A percentile compares a stretch with the other conserved stretches of the same genome.
phyloP scores from a whole-genome alignment of 2,797 vertebrate species.

The Xiphophorus birchmanni region DNA sequence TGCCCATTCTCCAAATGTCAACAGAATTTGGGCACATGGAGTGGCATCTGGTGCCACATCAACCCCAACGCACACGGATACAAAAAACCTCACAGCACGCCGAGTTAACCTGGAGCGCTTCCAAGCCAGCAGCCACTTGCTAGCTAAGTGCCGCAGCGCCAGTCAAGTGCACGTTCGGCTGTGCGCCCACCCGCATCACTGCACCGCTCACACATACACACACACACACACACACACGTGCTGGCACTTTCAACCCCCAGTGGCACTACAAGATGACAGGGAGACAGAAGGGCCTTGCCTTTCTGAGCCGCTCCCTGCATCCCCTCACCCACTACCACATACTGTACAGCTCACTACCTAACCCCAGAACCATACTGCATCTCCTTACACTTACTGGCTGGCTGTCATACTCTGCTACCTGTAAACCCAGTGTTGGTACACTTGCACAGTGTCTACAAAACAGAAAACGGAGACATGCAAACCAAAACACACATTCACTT shows the following conservation, averaged over 20 bases:
- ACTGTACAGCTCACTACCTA: conserved; percentile 61
- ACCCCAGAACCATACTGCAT: conserved; percentile 54
- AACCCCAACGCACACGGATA: conserved; percentile 84
- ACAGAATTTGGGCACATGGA: conserved; percentile 96
- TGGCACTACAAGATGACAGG: conserved; percentile 74
- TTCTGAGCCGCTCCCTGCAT: conserved; percentile 69
- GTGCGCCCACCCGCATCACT: conserved; percentile 74
- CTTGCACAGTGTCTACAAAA: conserved; percentile 21
- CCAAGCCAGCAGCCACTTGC: conserved; percentile 75
- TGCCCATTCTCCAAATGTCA: conserved; percentile 92
- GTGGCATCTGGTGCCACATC: conserved; percentile 95
- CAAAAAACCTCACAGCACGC: conserved; percentile 87
- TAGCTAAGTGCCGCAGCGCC: conserved; percentile 79
- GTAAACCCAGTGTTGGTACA: conserved; percentile 21
- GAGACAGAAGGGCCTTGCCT: conserved; percentile 79
- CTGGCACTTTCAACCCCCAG: conserved; percentile 75
- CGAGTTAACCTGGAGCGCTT: conserved; percentile 85
- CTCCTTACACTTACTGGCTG: conserved; percentile 42
- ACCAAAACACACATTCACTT: conserved; percentile 4
- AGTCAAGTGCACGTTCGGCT: conserved; percentile 81
- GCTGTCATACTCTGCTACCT: conserved; percentile 33
- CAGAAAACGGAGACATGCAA: conserved; percentile 8
- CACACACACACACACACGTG: conserved; percentile 58
- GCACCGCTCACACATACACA: conserved; percentile 58
- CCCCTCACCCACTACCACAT: conserved; percentile 50